phyloP scores from a whole-genome alignment of 1,140 invertebrate genomes.

The Drosophila gunungcola region DNA sequence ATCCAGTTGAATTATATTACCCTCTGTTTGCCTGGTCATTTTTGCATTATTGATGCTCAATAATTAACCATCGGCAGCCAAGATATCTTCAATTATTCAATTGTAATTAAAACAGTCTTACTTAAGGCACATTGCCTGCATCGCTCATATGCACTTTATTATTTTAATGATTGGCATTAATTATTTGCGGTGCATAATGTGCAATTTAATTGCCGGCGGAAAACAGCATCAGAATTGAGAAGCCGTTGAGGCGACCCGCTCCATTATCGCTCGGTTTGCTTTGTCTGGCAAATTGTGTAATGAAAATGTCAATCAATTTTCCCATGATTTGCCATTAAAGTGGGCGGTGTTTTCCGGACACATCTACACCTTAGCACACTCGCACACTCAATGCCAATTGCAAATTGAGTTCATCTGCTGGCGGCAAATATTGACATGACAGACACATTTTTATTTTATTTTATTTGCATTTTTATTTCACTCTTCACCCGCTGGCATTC shows the following conservation, averaged over 20 bases:
- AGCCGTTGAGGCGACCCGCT: slow-evolving; percentile 18
- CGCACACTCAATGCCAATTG: slow-evolving; percentile 75
- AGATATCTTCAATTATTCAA: slow-evolving; percentile 69
- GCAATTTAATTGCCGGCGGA: slow-evolving; percentile 59
- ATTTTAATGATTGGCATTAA: slow-evolving; percentile 79
- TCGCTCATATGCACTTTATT: slow-evolving; percentile 71
- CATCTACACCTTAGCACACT: slow-evolving; percentile 40
- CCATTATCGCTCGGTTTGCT: slow-evolving; percentile 58
- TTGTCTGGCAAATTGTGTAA: slow-evolving; percentile 79
- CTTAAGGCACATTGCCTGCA: slow-evolving; percentile 17
- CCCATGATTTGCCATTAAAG: slow-evolving; percentile 76
- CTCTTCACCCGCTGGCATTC: slow-evolving; percentile 42
- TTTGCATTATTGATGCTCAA: slow-evolving; percentile 61
- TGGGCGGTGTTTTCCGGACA: slow-evolving; percentile 39
- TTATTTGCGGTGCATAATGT: slow-evolving; percentile 78
- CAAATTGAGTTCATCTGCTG: slow-evolving; percentile 83
- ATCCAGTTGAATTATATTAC: slow-evolving; percentile 27
- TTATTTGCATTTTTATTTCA: slow-evolving; percentile 83
- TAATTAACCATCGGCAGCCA: slow-evolving; percentile 60
- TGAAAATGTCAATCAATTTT: slow-evolving; percentile 84
- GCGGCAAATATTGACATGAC: slow-evolving; percentile 83
- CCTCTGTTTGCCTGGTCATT: slow-evolving; percentile 16
- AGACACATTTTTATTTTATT: slow-evolving; percentile 84
- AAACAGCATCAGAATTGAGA: slow-evolving; percentile 45
- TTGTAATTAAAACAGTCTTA: slow-evolving; percentile 61